phyloP scores from a whole-genome alignment of 2,888 invertebrate species.

The Acanthosepion pharaonis region DNA sequence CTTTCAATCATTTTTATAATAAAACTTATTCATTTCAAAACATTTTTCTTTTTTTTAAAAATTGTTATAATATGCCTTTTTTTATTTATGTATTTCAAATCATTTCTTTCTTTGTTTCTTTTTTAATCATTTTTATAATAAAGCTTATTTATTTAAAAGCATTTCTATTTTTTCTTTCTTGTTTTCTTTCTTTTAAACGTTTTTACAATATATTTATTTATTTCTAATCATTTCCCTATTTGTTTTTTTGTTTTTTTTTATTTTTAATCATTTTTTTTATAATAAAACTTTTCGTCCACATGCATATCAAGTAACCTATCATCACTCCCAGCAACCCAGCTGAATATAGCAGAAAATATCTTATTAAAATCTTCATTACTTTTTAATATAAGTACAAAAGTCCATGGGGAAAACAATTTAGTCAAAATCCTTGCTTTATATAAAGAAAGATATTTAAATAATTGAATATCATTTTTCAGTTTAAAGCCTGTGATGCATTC shows the following conservation, averaged over 20 bases:
- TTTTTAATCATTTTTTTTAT: slow-evolving; percentile 6
- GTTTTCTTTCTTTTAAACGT: too few species aligned
- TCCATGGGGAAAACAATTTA: neutral
- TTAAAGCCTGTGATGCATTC: neutral
- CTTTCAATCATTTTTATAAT: too few species aligned
- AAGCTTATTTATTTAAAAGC: too few species aligned
- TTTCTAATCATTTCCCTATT: neutral
- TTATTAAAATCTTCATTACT: slow-evolving; percentile 17
- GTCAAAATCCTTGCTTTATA: neutral
- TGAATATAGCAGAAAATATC: neutral
- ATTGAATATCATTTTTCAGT: neutral
- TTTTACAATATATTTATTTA: neutral
- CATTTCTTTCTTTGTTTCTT: too few species aligned
- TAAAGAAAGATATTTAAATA: neutral
- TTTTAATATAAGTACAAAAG: neutral
- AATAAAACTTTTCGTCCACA: neutral
- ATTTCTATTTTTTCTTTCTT: too few species aligned
- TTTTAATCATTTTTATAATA: too few species aligned
- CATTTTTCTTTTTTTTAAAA: too few species aligned
- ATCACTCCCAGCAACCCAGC: neutral
- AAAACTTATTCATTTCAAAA: too few species aligned
- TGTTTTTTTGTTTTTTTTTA: neutral
- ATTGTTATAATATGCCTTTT: too few species aligned
- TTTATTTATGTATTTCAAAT: too few species aligned
- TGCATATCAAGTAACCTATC: neutral